Evolutionary conservation across 2,797 vertebrate genomes (phyloP), one percentile per base, ranked within the genome.

Genomic region (Crenuchus spilurus): DNA sequence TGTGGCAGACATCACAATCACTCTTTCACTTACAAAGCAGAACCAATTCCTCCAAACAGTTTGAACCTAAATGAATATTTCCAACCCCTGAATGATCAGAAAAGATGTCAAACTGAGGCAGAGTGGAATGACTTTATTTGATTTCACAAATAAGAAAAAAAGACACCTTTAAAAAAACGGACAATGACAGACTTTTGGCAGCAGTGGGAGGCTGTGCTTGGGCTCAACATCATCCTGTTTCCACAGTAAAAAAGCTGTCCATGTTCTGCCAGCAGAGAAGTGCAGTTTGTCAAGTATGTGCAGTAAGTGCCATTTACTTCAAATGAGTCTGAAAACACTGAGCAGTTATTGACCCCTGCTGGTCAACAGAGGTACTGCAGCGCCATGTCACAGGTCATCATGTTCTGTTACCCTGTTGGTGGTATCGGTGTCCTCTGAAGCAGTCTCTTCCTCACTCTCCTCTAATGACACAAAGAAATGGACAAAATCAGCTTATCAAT

Each of bases 301-400:
- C 63, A 77, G 48, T 73, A 86, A 90, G 82, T 89, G 87, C 85
- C 20, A 52, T 80, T 67, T 78, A 66, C 70, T 85, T 3, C 52
- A 74, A 11, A 42, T 49, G 57, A 62, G 72, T 71, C 58, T 67
- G 46, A 52, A 52, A 62, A 70, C 9, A 66, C 2, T n/a, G 48
- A 13, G 54, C 20, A 31, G 41, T 13, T 73, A 55, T 35, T 68
- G 54, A 28, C 49, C 14, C 57, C 57, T 72, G 55, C 39, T 72
- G 76, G 33, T 14, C 28, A 31, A 57, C 5, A 35, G 14, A 5
- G 42, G 65, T 54, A 78, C 58, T 22, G 24, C 49, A 66, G 9
- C 14, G 46, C 52, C 24, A 26, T 5, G n/a, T 93, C 84, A 94
- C 77, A 94, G 89, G 73, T 94, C 93, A 0, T 55, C 13, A 3